A percentile compares a stretch with the other conserved stretches of the same genome.
phyloP scores from a whole-genome alignment of 2,113 vertebrate genomes.

The Tyrannus savana region DNA sequence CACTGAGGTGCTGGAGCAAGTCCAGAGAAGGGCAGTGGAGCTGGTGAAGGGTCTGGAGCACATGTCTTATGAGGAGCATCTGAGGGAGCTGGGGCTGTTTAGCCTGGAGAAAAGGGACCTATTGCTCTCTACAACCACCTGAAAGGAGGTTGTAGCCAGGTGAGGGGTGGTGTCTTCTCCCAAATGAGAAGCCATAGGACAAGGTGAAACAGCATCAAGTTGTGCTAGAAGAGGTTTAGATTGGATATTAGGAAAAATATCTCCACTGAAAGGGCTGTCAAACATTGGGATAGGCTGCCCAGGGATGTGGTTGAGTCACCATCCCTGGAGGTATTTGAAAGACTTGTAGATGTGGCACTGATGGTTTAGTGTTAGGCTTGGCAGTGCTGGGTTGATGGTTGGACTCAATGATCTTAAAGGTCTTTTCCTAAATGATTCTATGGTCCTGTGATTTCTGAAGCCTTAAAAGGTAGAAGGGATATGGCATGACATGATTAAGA shows the following conservation, averaged over 20 bases:
- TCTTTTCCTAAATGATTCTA: neutral
- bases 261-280: neutral
- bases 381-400: neutral
- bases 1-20: neutral
- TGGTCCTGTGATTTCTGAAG: neutral
- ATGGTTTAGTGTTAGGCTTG: neutral
- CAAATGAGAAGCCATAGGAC: neutral
- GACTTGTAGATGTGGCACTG: no score
- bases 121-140: fast-evolving
- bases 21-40: neutral
- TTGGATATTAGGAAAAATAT: neutral
- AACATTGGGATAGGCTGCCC: neutral
- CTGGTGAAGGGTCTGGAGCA: neutral
- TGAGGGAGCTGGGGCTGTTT: neutral
- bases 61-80: neutral
- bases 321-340: neutral
- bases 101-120: neutral
- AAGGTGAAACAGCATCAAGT: neutral
- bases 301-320: neutral
- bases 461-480: neutral
- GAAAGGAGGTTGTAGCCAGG: neutral
- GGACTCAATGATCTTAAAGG: neutral
- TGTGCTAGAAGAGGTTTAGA: neutral
- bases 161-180: fast-evolving
- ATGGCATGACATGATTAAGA: neutral